Evolutionary conservation across 2,888 invertebrate species (phyloP), one percentile per base, ranked within the genome.

Genomic region (Octonoba sinensis): DNA sequence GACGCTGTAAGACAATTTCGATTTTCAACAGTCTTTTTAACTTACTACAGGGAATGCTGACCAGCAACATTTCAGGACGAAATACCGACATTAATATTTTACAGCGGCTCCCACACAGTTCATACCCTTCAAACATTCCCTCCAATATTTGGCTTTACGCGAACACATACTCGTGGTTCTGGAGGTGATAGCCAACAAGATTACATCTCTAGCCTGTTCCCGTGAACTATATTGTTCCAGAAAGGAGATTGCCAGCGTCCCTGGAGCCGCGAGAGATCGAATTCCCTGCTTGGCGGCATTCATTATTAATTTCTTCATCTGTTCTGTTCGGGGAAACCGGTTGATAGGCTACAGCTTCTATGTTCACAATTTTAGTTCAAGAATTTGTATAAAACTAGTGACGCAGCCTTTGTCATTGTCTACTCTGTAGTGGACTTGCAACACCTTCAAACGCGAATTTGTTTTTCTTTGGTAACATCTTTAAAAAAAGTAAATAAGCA

Each of bases 301-400:
- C 73, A 79, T 73, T 79, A 79, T 79, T 79, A 79, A 79, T 72
- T 79, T 79, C 79, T 79, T 79, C 79, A 79, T 79, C 79, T 79
- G 60, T 72, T 60, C 66, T 56, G 78, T 72, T 67, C 60, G 59
- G 79, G 57, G 49, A 47, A 20, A 60, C 56, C 51, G 49, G 66
- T 49, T 78, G 73, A 73, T 79, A 65, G 79, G 72, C 36, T 79
- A 73, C 57, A 79, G 67, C 62, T 65, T 44, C 36, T 36, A 36
- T 3, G 36, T 36, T 36, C 11, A 11, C 36, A 36, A 36, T 11
- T 36, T 36, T 36, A 36, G 36, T 3, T 1, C 11, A 36, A 2
- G 36, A 36, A 36, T 36, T 36, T 36, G 36, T 36, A 36, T 36
- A 36, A 36, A 36, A 36, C 36, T 36, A 8, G 36, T 36, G 36